Percentiles rank a stretch among this genome's conserved stretches.
These are phyloP conservation scores for Nipponacmea schrenckii DNA, from an alignment of 2,888 invertebrate species.

Conservation along the genomic window DNA sequence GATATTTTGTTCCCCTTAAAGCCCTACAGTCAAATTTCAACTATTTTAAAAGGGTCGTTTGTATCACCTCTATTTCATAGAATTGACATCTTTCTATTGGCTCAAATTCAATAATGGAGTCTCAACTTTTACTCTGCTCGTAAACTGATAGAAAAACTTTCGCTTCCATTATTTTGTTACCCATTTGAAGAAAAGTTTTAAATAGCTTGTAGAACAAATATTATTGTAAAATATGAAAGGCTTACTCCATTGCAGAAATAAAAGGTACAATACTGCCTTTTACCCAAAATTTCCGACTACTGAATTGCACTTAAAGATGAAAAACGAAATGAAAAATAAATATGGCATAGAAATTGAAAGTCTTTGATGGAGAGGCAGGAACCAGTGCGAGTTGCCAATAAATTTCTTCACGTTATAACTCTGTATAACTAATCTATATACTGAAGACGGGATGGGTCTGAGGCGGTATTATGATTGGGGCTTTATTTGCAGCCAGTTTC, in stretches of 20 bases:
- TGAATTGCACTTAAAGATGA: slow-evolving; percentile 4
- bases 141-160: no score
- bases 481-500: slow-evolving; percentile 8
- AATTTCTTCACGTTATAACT: background rate
- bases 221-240: background rate
- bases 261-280: background rate
- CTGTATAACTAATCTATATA: background rate
- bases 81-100: no score
- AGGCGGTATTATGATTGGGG: slow-evolving; percentile 7
- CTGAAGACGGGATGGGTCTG: background rate
- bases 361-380: background rate
- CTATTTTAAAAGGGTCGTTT: background rate
- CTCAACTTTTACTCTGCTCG: no score
- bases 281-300: background rate
- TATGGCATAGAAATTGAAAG: slow-evolving; percentile 2
- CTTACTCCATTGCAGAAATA: background rate
- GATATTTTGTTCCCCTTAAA: background rate
- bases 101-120: no score
- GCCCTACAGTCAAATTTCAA: slow-evolving; percentile 5
- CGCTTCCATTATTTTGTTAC: no score
- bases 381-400: background rate
- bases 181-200: no score
- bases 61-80: no score
- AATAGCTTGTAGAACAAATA: background rate
- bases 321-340: slow-evolving; percentile 9